Conservation (phyloP, 2,888 invertebrate genomes). For the Chaitophorus viminalis region DNA sequence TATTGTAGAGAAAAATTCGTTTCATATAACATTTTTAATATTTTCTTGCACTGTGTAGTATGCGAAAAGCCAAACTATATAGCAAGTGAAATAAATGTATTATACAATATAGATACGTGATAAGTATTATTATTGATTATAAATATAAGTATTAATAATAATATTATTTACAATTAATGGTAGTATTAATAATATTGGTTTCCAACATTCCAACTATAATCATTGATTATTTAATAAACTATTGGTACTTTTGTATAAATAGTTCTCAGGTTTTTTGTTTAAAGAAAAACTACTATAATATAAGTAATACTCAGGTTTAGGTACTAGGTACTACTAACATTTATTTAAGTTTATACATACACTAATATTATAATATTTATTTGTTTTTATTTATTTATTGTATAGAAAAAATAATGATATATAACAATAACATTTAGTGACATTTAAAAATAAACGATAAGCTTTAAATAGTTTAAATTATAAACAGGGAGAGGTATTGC, state of each 20-base stretch:
- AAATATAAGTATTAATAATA: too few species aligned
- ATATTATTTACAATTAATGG: too few species aligned
- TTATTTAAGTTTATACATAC: too few species aligned
- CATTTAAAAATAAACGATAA: neutral
- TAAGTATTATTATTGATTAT: too few species aligned
- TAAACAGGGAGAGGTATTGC: neutral
- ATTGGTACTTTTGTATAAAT: too few species aligned
- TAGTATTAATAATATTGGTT: neutral
- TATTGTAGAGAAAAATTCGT: neutral
- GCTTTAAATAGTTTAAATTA: neutral
- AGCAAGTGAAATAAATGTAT: neutral
- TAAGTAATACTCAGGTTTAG: too few species aligned
- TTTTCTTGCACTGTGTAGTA: neutral
- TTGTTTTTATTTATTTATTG: neutral
- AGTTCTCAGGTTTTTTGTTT: neutral
- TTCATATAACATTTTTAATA: neutral
- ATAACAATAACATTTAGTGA: neutral
- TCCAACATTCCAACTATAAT: too few species aligned
- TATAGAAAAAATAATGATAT: neutral
- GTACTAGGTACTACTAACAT: too few species aligned
- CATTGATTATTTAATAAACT: too few species aligned
- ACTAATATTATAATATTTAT: neutral
- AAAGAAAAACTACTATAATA: neutral
- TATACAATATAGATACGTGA: neutral
- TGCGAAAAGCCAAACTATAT: neutral